Base-by-base conservation (phyloP, 2,888 invertebrate species). In the Rhamphomyia laevipes region DNA sequence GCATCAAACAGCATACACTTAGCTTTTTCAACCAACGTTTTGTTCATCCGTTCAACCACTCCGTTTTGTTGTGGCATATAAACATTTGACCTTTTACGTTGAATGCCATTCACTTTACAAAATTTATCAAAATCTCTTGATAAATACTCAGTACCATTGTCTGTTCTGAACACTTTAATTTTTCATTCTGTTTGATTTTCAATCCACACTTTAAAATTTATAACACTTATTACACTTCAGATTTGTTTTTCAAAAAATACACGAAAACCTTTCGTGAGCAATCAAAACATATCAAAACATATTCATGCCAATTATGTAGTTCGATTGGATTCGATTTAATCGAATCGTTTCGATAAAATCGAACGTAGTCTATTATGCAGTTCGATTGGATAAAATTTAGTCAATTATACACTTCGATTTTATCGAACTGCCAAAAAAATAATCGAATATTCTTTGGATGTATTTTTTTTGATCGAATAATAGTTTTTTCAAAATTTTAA, bases 11-110 rank as follows among this genome's bases (percentile, higher is more conserved):
- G n/a, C n/a, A n/a, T n/a, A 23, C 54, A 52, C 15, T 51, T 40
- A 5, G 50, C 54, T 17, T 43, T 52, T 46, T 57, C 56, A 3
- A 56, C 33, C 4, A 57, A 16, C 2, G 53, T 49, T 17, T 54
- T 30, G 37, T 57, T 57, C 38, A 49, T 50, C 9, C 9, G 2
- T 2, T 3, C 12, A 2, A n/a, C n/a, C 12, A n/a, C 12, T 3
- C 33, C 33, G n/a, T 35, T 43, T 43, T 43, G 43, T 12, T 43
- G 31, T 10, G 43, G 15, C n/a, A n/a, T n/a, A 21, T 21, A 21
- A 3, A 21, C 21, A 21, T 21, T 21, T 21, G 45, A 37, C 3
- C 9, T 48, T 42, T 51, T 45, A 37, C 46, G 51, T 13, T 44
- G 16, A 21, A 45, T 48, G 35, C 48, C 45, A 23, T 27, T 9